phyloP scores from a whole-genome alignment of 2,888 invertebrate genomes.

The Agrotis clavis region DNA sequence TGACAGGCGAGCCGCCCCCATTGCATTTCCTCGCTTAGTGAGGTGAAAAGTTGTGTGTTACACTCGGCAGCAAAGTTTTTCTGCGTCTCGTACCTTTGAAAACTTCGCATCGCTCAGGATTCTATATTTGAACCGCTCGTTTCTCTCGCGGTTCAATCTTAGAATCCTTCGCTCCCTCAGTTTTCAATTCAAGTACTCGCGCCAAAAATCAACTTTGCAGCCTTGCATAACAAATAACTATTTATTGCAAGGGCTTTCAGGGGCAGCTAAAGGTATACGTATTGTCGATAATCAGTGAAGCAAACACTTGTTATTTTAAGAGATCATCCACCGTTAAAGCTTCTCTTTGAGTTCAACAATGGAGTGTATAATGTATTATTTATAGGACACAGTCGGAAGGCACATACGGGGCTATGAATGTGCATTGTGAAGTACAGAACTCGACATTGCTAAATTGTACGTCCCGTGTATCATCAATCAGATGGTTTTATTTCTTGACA shows the following conservation, averaged over 20 bases:
- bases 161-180: no score
- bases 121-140: no score
- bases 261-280: conserved; percentile 89
- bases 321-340: conserved; percentile 91
- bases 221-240: no score
- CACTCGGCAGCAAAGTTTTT: no score
- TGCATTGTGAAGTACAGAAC: conserved; percentile 70
- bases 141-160: no score
- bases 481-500: conserved; percentile 80
- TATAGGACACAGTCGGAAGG: conserved; percentile 90
- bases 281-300: conserved; percentile 91
- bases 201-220: no score
- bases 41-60: no score
- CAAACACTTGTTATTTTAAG: conserved; percentile 92
- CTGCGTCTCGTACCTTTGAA: no score
- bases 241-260: conserved; percentile 85
- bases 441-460: conserved; percentile 79
- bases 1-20: no score
- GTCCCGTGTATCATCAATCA: conserved; percentile 84
- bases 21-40: no score
- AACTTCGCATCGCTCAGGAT: no score
- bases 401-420: conserved; percentile 82
- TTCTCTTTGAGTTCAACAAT: conserved; percentile 86
- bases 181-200: no score
- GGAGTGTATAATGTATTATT: conserved; percentile 90